These are phyloP conservation scores for Sebastolobus alascanus DNA, from an alignment of 2,797 vertebrate species.

Conservation along the genomic window DNA sequence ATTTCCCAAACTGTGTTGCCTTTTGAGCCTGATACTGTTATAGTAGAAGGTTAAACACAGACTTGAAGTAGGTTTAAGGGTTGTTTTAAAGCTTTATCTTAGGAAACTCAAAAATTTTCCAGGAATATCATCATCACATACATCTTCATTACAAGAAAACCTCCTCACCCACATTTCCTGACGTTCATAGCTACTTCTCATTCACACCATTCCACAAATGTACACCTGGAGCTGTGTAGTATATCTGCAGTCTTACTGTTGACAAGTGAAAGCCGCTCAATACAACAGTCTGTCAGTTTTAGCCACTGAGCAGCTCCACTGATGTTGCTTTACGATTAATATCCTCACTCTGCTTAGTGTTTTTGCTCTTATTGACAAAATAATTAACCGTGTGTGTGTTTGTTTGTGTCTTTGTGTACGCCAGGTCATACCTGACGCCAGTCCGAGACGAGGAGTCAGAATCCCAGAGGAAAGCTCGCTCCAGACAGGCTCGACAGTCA, in stretches of 20 bases:
- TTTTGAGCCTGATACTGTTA: not conserved
- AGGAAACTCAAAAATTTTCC: not conserved
- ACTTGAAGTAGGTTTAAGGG: not conserved
- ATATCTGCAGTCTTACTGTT: not conserved
- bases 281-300: not conserved
- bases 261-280: not conserved
- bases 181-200: not conserved
- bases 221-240: not conserved
- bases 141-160: not conserved
- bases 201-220: not conserved
- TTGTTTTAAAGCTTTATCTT: not conserved
- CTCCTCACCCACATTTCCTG: not conserved
- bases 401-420: constrained; percentile 7
- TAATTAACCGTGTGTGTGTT: not conserved
- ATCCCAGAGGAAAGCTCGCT: constrained; percentile 98
- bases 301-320: not conserved
- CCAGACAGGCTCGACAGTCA: constrained; percentile 97
- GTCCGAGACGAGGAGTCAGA: constrained; percentile 98
- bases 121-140: not conserved
- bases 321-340: not conserved
- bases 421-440: constrained; percentile 97
- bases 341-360: not conserved
- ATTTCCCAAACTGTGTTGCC: not conserved
- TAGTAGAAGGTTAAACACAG: not conserved
- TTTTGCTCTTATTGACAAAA: not conserved